phyloP scores from a whole-genome alignment of 2,888 invertebrate genomes.

The Anthophora plumipes region DNA sequence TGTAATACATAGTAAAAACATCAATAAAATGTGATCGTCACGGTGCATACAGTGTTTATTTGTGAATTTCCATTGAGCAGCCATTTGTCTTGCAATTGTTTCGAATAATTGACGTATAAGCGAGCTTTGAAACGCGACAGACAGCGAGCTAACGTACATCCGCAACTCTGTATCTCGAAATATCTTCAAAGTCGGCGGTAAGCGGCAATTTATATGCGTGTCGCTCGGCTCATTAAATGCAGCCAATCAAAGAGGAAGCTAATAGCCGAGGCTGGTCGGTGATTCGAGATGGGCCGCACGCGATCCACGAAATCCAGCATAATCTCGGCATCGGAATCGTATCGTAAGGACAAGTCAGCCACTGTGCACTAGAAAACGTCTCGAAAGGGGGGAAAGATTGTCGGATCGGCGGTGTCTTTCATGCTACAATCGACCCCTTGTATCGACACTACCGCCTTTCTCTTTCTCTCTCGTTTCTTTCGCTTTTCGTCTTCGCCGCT shows the following conservation, averaged over 20 bases:
- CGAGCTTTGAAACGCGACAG: not conserved
- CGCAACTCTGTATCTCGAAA: slow-evolving; percentile 71
- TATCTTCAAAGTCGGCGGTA: slow-evolving; percentile 80
- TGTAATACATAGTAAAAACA: no score
- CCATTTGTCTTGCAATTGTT: not conserved
- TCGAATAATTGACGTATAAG: not conserved
- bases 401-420: slow-evolving; percentile 77
- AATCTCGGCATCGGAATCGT: slow-evolving; percentile 82
- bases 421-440: slow-evolving; percentile 83
- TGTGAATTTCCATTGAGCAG: not conserved
- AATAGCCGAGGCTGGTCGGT: slow-evolving; percentile 77
- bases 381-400: slow-evolving; percentile 48
- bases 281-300: slow-evolving; percentile 77
- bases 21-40: no score
- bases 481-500: slow-evolving; percentile 81
- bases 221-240: slow-evolving; percentile 83
- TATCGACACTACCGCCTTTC: slow-evolving; percentile 78
- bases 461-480: slow-evolving; percentile 66
- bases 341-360: slow-evolving; percentile 80
- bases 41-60: no score
- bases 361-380: slow-evolving; percentile 75
- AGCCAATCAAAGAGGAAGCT: slow-evolving; percentile 83
- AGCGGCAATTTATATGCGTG: slow-evolving; percentile 83
- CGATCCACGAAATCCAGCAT: slow-evolving; percentile 74
- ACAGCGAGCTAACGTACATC: not conserved